Evolutionary conservation across 2,888 invertebrate species (phyloP).

Genomic region (Taenaris catops): DNA sequence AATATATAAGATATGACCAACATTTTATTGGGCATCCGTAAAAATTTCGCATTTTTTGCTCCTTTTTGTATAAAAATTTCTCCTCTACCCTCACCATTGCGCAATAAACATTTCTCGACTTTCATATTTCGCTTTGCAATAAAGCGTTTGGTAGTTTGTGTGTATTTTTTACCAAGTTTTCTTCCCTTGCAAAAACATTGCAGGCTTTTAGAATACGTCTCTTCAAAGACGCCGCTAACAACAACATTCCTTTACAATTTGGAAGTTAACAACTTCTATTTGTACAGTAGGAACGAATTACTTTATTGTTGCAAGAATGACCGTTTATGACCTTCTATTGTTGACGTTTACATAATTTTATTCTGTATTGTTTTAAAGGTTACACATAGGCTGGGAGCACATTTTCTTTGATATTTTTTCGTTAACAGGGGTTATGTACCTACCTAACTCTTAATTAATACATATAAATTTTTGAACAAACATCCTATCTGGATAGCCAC

Average conservation of each 20-base stretch:
- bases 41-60: constrained; percentile 1
- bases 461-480: too few relatives aligned
- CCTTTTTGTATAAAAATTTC: constrained; percentile 20
- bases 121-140: constrained; percentile 42
- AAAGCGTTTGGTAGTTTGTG: constrained; percentile 30
- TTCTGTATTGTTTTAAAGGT: constrained; percentile 40
- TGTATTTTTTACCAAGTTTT: constrained; percentile 48
- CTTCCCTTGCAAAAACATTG: constrained; percentile 39
- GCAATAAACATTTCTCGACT: constrained; percentile 37
- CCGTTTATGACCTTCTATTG: constrained; percentile 44
- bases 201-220: constrained; percentile 28
- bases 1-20: too few relatives aligned
- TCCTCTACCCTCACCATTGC: constrained; percentile 12
- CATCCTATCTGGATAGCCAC: too few relatives aligned
- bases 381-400: constrained; percentile 37
- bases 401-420: constrained; percentile 11
- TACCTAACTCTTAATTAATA: too few relatives aligned
- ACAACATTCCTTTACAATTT: constrained; percentile 55
- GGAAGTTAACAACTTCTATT: constrained; percentile 59
- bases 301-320: constrained; percentile 64
- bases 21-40: constrained; percentile 9
- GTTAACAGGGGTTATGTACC: constrained; percentile 11
- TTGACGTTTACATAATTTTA: constrained; percentile 17
- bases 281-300: constrained; percentile 69
- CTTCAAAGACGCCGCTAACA: constrained; percentile 56